Evolutionary conservation across 2,888 invertebrate species (phyloP), one percentile per base, ranked within the genome.

Genomic region (Conistra vaccinii): DNA sequence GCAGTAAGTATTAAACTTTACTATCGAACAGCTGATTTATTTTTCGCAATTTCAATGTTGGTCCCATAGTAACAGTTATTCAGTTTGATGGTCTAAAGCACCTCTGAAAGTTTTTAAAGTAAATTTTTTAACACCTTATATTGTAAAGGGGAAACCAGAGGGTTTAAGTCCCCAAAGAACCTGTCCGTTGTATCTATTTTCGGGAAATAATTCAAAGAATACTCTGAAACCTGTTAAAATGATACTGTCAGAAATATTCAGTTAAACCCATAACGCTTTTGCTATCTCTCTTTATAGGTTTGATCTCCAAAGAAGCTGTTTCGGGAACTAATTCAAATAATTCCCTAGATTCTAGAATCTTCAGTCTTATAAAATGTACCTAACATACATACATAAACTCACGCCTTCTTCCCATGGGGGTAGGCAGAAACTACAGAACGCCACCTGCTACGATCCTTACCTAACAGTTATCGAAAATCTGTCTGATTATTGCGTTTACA

Each of bases 101-200:
- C n/a, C n/a, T n/a, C n/a, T n/a, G n/a, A n/a, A n/a, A n/a, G n/a
- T n/a, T n/a, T n/a, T n/a, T n/a, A n/a, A n/a, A n/a, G n/a, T n/a
- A n/a, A n/a, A n/a, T n/a, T n/a, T n/a, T n/a, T n/a, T n/a, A n/a
- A n/a, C n/a, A n/a, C n/a, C n/a, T n/a, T n/a, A n/a, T 6, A 4
- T 26, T n/a, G 26, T 78, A 42, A 62, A 62, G 48, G 14, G 48
- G 9, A 79, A 70, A 12, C n/a, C 26, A 26, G 9, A 3, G 7
- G 23, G 20, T 23, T 23, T 20, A 75, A 67, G 23, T 26, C 26
- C 39, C 20, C 1, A 68, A 53, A 55, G 42, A 45, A 26, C 5
- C 10, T 20, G 6, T 45, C 17, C 5, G 14, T n/a, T 14, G 1
- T 10, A 14, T 2, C 9, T 48, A 45, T 12, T 45, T 73, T 73